Conservation (phyloP, 2,797 vertebrate genomes). For the Neosalanx taihuensis region DNA sequence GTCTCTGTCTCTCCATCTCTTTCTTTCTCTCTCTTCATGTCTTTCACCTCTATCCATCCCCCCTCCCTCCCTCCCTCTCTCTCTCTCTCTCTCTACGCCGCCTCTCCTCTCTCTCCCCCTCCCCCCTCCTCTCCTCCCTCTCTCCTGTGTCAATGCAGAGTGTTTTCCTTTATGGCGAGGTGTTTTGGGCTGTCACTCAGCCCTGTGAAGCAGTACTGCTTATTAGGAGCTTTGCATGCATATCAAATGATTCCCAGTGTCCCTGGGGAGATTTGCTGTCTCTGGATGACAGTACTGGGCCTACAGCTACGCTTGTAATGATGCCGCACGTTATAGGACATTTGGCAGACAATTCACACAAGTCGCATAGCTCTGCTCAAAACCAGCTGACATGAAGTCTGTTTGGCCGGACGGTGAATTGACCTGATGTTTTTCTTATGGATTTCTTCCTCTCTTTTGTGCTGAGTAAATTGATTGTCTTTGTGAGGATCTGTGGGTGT, state of each 20-base stretch:
- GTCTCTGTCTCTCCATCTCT: background rate
- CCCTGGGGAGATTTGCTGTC: constrained; percentile 63
- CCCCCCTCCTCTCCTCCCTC: constrained; percentile 54
- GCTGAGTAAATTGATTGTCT: constrained; percentile 71
- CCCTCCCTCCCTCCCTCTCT: constrained; percentile 4
- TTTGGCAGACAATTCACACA: constrained; percentile 60
- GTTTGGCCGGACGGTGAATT: constrained; percentile 59
- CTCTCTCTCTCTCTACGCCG: constrained; percentile 31
- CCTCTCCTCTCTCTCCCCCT: constrained; percentile 55
- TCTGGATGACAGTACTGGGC: constrained; percentile 67
- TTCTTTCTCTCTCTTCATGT: background rate
- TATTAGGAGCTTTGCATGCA: constrained; percentile 71
- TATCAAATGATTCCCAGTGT: constrained; percentile 65
- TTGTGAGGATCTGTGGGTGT: constrained; percentile 50
- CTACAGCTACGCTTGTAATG: constrained; percentile 63
- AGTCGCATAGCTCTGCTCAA: constrained; percentile 56
- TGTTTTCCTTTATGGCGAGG: constrained; percentile 50
- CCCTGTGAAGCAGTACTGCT: constrained; percentile 58
- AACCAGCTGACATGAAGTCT: constrained; percentile 61
- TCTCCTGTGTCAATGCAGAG: constrained; percentile 47
- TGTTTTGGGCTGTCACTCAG: constrained; percentile 64
- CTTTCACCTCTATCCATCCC: no score
- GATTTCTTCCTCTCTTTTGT: constrained; percentile 63
- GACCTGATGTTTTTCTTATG: constrained; percentile 66
- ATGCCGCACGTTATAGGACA: constrained; percentile 51